Conservation (phyloP, 2,113 vertebrate species). For the Tetrax tetrax region DNA sequence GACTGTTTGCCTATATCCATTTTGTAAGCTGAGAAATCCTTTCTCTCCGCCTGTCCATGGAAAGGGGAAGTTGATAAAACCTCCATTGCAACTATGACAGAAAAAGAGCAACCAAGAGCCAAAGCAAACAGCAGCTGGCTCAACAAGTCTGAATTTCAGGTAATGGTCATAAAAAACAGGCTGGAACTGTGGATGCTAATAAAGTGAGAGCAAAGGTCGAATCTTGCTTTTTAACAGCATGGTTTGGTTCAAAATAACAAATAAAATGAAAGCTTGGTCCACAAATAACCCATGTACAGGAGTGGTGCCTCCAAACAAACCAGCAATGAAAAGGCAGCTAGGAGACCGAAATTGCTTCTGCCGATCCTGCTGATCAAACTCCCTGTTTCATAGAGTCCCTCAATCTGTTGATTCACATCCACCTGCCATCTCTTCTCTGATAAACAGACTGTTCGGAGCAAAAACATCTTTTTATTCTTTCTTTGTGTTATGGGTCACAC, state of each 20-base stretch:
- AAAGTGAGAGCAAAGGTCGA: not conserved
- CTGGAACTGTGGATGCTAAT: not conserved
- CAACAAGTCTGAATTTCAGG: not conserved
- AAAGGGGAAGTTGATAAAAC: not conserved
- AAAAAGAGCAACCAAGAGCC: not conserved
- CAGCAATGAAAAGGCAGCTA: rapidly evolving
- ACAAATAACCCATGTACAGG: rapidly evolving
- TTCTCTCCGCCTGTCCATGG: not conserved
- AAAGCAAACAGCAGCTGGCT: constrained; percentile 42
- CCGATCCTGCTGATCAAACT: not conserved
- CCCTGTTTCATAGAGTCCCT: not conserved
- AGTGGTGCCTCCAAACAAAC: not conserved
- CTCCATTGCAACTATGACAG: not conserved
- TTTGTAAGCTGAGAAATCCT: not conserved
- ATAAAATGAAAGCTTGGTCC: not conserved
- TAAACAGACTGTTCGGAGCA: not conserved
- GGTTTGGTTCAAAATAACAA: not conserved
- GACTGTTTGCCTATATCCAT: not conserved
- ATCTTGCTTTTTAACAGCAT: not conserved
- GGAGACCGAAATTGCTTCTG: not conserved
- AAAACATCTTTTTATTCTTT: not conserved
- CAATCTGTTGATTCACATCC: rapidly evolving
- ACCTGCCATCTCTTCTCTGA: not conserved
- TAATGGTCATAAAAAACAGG: constrained; percentile 1
- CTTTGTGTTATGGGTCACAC: not conserved